Evolutionary conservation across 1,140 invertebrate genomes (phyloP).

Genomic region (Physella acuta): DNA sequence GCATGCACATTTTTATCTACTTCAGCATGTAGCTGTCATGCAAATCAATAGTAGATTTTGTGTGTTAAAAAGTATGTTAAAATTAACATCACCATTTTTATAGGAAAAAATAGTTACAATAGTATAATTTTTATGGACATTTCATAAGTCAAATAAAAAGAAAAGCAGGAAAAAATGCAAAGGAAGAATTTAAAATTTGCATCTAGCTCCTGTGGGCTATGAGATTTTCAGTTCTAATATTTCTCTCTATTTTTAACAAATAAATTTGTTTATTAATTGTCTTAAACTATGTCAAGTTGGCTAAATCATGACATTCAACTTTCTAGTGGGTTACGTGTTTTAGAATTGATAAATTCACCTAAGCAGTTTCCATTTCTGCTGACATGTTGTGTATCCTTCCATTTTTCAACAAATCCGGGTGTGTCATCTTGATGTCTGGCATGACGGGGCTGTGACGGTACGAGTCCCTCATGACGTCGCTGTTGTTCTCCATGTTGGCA

Average conservation of each 20-base stretch:
- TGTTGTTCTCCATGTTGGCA: constrained; percentile 7
- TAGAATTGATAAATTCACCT: background rate
- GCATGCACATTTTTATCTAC: background rate
- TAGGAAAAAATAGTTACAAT: background rate
- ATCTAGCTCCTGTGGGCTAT: too few relatives aligned
- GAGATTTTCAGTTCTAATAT: too few relatives aligned
- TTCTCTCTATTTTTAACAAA: background rate
- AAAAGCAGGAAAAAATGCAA: background rate
- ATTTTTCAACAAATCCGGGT: constrained; percentile 4
- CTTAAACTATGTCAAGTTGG: background rate
- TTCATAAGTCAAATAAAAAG: background rate
- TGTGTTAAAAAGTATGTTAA: background rate
- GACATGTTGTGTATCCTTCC: constrained; percentile 5
- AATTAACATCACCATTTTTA: too few relatives aligned
- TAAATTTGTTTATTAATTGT: background rate
- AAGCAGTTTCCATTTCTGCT: constrained; percentile 18
- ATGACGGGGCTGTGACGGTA: background rate
- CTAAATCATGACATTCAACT: background rate
- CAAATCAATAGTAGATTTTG: background rate
- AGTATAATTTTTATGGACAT: background rate
- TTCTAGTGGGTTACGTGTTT: background rate
- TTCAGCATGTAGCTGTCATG: background rate
- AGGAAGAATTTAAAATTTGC: background rate
- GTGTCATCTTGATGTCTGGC: constrained; percentile 5
- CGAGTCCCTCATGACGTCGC: background rate